These are phyloP conservation scores for Rhinoraja longicauda DNA, from an alignment of 2,797 vertebrate species.

Conservation along the genomic window DNA sequence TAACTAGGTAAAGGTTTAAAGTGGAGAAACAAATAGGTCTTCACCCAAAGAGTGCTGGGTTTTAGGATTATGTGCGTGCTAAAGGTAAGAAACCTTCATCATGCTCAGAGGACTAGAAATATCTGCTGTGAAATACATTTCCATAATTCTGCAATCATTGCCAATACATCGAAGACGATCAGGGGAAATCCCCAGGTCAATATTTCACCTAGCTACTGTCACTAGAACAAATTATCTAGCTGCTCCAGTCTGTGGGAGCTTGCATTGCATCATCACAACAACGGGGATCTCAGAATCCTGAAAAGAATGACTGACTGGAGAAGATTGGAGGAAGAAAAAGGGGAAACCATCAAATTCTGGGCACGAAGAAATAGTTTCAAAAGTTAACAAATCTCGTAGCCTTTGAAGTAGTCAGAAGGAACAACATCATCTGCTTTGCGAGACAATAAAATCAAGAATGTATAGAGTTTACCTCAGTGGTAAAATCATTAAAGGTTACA, in stretches of 20 bases:
- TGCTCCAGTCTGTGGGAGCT: not conserved
- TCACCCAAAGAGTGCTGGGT: too few relatives aligned
- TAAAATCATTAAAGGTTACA: constrained; percentile 14
- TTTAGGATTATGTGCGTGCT: too few relatives aligned
- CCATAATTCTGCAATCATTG: too few relatives aligned
- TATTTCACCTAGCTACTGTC: not conserved
- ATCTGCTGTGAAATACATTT: too few relatives aligned
- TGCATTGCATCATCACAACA: not conserved
- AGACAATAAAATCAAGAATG: not conserved
- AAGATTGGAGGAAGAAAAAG: not conserved
- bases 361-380: not conserved
- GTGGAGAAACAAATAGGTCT: too few relatives aligned
- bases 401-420: too few relatives aligned
- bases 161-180: too few relatives aligned
- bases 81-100: too few relatives aligned
- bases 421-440: not conserved
- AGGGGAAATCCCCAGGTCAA: not conserved
- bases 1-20: too few relatives aligned
- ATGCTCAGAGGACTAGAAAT: too few relatives aligned
- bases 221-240: not conserved
- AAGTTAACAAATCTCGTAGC: not conserved
- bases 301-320: not conserved
- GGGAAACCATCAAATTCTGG: not conserved
- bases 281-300: not conserved
- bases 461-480: not conserved